Percentiles rank a stretch among this genome's conserved stretches.
phyloP scores from a whole-genome alignment of 1,140 invertebrate species.

The Pseudoatta argentina region DNA sequence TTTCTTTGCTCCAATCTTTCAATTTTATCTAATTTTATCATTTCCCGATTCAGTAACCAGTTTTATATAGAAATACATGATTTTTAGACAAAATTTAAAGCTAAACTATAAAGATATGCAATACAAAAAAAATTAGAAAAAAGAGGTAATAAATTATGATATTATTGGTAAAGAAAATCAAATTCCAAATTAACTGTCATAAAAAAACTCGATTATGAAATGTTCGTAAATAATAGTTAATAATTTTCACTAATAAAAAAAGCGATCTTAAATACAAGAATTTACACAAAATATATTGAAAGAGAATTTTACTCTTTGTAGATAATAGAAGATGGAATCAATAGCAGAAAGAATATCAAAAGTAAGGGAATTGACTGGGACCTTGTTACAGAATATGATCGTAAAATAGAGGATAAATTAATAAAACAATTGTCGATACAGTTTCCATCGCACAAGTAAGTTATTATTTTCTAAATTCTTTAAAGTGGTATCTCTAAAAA shows the following conservation, averaged over 20 bases:
- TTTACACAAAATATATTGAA: neutral
- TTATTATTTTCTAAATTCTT: slow-evolving; percentile 12
- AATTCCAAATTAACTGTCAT: neutral
- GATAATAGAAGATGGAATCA: slow-evolving; percentile 87
- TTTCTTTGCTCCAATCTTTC: too few relatives aligned
- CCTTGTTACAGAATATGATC: slow-evolving; percentile 92
- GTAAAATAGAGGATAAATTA: slow-evolving; percentile 90
- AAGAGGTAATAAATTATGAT: neutral
- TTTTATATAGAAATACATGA: too few relatives aligned
- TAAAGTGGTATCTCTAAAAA: too few relatives aligned
- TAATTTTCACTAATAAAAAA: neutral
- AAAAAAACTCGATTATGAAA: neutral
- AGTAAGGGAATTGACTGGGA: slow-evolving; percentile 90
- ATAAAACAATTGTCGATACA: slow-evolving; percentile 87
- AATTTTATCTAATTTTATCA: too few relatives aligned
- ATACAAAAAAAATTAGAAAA: slow-evolving; percentile 1
- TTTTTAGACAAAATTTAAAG: too few relatives aligned
- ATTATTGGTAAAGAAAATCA: neutral
- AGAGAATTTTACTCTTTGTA: neutral
- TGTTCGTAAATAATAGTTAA: neutral
- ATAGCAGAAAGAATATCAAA: slow-evolving; percentile 86
- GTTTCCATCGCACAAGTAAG: slow-evolving; percentile 90
- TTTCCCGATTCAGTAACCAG: too few relatives aligned
- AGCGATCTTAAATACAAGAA: neutral
- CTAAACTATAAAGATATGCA: neutral